Conservation (phyloP, 2,113 vertebrate species). For the Scomber scombrus region DNA sequence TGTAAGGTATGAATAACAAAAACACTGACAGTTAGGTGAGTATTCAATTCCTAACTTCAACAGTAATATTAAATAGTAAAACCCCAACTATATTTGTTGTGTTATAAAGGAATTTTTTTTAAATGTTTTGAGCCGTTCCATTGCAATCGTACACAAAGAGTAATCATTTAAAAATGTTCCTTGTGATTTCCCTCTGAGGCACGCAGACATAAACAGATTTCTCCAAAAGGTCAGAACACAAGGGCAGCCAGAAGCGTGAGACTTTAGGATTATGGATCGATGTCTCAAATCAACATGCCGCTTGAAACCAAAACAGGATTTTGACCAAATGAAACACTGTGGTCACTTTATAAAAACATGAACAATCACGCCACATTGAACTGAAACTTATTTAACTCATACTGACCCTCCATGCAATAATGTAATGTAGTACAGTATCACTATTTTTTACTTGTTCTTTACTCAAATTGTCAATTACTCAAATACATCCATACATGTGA, state of each 20-base stretch:
- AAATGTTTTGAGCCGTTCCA: not conserved
- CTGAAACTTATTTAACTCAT: too few species aligned
- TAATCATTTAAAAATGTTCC: not conserved
- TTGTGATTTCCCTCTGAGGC: not conserved
- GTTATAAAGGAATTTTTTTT: not conserved
- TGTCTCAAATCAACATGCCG: not conserved
- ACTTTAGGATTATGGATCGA: not conserved
- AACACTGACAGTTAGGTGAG: not conserved
- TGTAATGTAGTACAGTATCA: too few species aligned
- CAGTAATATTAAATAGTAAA: not conserved
- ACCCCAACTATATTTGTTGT: not conserved
- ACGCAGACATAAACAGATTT: not conserved
- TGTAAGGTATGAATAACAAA: not conserved
- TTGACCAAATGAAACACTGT: not conserved
- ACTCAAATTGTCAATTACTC: too few species aligned
- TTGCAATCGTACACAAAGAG: not conserved
- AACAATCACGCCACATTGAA: too few species aligned
- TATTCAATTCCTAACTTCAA: not conserved
- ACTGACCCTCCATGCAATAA: too few species aligned
- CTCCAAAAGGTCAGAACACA: slow-evolving; percentile 4
- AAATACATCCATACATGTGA: too few species aligned
- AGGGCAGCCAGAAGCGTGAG: slow-evolving; percentile 7
- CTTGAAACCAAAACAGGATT: slow-evolving; percentile 15
- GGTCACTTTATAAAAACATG: too few species aligned
- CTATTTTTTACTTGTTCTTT: too few species aligned